These are phyloP conservation scores for Zelleria hepariella DNA, from an alignment of 2,888 invertebrate genomes.

Conservation along the genomic window DNA sequence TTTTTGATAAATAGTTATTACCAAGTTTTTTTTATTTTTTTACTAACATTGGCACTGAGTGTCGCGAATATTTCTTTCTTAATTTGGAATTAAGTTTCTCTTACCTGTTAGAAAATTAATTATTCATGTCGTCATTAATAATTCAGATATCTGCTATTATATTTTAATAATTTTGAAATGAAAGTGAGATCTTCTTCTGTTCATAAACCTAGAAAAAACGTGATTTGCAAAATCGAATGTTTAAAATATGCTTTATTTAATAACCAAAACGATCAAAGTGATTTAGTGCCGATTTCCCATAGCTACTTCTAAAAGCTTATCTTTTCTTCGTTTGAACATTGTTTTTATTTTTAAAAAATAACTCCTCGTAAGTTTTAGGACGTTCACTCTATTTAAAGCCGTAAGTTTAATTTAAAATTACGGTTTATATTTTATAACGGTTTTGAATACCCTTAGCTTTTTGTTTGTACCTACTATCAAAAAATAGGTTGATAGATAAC, in stretches of 20 bases:
- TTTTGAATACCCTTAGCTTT: too few species aligned
- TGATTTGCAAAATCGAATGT: not conserved
- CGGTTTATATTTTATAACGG: too few species aligned
- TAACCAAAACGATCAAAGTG: too few species aligned
- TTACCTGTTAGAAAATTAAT: not conserved
- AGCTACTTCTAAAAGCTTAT: too few species aligned
- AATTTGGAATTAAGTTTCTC: not conserved
- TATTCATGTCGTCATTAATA: not conserved
- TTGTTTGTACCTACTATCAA: too few species aligned
- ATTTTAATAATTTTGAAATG: not conserved
- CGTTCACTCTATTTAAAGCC: too few species aligned
- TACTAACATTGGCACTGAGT: not conserved
- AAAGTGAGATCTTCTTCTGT: not conserved
- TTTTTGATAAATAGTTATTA: slow-evolving; percentile 1
- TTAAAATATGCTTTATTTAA: not conserved
- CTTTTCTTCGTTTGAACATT: too few species aligned
- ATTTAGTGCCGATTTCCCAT: too few species aligned
- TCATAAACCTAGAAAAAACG: not conserved
- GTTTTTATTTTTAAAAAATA: too few species aligned
- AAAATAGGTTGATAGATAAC: too few species aligned
- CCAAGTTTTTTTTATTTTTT: not conserved
- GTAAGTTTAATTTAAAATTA: too few species aligned
- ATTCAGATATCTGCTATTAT: not conserved
- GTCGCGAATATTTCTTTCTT: not conserved
- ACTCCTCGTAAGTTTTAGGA: too few species aligned